A percentile compares a stretch with the other conserved stretches of the same genome.
Evolutionary conservation across 2,888 invertebrate genomes (phyloP).

Genomic region (Ectemnius continuus): DNA sequence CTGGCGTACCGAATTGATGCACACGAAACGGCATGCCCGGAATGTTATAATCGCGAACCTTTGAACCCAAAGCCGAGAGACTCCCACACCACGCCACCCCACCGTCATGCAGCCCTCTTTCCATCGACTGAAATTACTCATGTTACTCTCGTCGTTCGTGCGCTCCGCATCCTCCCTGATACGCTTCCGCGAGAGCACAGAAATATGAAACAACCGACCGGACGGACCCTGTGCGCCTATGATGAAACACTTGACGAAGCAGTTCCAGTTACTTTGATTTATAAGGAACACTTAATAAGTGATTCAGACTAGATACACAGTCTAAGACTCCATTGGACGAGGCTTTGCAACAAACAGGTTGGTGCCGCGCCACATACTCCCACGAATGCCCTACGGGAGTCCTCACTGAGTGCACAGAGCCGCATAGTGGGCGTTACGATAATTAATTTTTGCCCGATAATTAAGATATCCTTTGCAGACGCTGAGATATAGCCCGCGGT

Average conservation of each 20-base stretch:
- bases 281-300: conserved; percentile 17
- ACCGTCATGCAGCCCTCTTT: conserved; percentile 61
- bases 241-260: conserved; percentile 31
- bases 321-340: conserved; percentile 29
- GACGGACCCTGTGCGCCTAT: too few species aligned
- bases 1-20: conserved; percentile 78
- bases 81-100: conserved; percentile 71
- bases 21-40: conserved; percentile 77
- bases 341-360: conserved; percentile 17
- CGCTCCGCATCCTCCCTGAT: conserved; percentile 54
- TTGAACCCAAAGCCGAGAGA: conserved; percentile 75
- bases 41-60: conserved; percentile 78
- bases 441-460: conserved; percentile 73
- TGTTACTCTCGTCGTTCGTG: conserved; percentile 64
- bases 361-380: conserved; percentile 43
- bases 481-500: conserved; percentile 62
- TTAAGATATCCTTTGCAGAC: conserved; percentile 70
- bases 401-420: conserved; percentile 39
- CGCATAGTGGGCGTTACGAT: conserved; percentile 68
- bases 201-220: conserved; percentile 19
- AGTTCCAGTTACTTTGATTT: not conserved
- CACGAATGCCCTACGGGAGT: conserved; percentile 60
- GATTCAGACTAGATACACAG: conserved; percentile 1
- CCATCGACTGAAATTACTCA: conserved; percentile 71
- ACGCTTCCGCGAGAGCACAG: conserved; percentile 57